Conservation (phyloP, 2,888 invertebrate genomes). For the Panzeria rudis region DNA sequence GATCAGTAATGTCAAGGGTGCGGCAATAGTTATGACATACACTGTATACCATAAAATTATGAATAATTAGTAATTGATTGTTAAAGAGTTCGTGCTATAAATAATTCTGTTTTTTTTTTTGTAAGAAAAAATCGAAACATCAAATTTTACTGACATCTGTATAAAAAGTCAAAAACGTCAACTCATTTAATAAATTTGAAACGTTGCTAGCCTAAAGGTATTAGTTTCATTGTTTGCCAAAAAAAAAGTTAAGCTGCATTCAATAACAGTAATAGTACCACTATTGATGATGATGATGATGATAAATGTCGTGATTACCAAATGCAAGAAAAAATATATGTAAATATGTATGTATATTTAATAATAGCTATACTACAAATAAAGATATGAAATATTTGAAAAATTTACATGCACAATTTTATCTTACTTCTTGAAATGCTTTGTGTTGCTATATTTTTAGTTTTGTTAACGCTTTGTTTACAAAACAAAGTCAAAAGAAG, state of each 20-base stretch:
- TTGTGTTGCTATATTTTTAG: background rate
- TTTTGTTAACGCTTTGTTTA: slow-evolving; percentile 45
- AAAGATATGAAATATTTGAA: background rate
- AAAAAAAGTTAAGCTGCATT: slow-evolving; percentile 23
- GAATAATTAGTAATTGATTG: slow-evolving; percentile 55
- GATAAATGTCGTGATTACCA: slow-evolving; percentile 59
- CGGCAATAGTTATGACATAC: background rate
- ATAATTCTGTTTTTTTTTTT: background rate
- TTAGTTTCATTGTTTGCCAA: slow-evolving; percentile 48
- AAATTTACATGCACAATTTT: slow-evolving; percentile 45
- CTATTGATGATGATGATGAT: slow-evolving; percentile 27
- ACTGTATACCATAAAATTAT: slow-evolving; percentile 12
- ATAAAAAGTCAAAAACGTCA: slow-evolving; percentile 29
- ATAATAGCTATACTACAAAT: background rate
- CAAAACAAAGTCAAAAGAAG: slow-evolving; percentile 37
- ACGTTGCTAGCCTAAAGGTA: slow-evolving; percentile 34
- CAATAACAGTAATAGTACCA: slow-evolving; percentile 40
- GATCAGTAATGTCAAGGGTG: background rate
- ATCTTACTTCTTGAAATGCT: slow-evolving; percentile 7
- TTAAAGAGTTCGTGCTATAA: slow-evolving; percentile 31
- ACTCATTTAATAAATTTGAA: slow-evolving; percentile 24
- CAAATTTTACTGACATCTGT: slow-evolving; percentile 11
- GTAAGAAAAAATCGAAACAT: background rate
- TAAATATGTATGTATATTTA: background rate
- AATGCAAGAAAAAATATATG: slow-evolving; percentile 31